These are phyloP conservation scores for Drosophila tripunctata DNA, from an alignment of 2,888 invertebrate species.

Conservation along the genomic window DNA sequence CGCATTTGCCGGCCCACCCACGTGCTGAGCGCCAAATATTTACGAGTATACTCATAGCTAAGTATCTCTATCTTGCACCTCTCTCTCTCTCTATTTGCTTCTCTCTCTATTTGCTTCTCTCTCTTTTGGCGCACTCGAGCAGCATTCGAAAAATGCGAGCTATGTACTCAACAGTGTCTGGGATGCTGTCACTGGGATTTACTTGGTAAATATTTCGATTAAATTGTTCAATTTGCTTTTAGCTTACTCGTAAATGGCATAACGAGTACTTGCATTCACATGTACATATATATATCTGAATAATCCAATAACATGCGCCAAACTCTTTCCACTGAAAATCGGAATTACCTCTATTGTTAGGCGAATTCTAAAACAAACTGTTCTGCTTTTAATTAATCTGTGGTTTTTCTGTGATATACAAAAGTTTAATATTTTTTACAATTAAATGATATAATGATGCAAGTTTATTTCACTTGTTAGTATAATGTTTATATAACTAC, in stretches of 20 bases:
- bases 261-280: slow-evolving; percentile 3
- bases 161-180: slow-evolving; percentile 17
- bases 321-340: not conserved
- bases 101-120: not conserved
- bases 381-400: too few species aligned
- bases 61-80: not conserved
- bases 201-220: slow-evolving; percentile 25
- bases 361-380: too few species aligned
- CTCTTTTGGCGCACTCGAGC: slow-evolving; percentile 2
- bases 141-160: slow-evolving; percentile 7
- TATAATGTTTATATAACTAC: too few species aligned
- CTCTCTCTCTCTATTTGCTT: not conserved
- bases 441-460: too few species aligned
- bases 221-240: slow-evolving; percentile 31
- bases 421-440: too few species aligned
- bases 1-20: slow-evolving; percentile 70
- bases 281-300: slow-evolving; percentile 7
- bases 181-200: slow-evolving; percentile 32
- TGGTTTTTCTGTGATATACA: too few species aligned
- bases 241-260: slow-evolving; percentile 17
- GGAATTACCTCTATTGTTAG: not conserved
- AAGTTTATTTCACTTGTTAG: too few species aligned
- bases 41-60: slow-evolving; percentile 17
- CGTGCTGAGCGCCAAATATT: slow-evolving; percentile 52
- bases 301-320: too few species aligned